Base-by-base conservation (phyloP, 1,140 invertebrate species). In the Hirudo medicinalis region DNA sequence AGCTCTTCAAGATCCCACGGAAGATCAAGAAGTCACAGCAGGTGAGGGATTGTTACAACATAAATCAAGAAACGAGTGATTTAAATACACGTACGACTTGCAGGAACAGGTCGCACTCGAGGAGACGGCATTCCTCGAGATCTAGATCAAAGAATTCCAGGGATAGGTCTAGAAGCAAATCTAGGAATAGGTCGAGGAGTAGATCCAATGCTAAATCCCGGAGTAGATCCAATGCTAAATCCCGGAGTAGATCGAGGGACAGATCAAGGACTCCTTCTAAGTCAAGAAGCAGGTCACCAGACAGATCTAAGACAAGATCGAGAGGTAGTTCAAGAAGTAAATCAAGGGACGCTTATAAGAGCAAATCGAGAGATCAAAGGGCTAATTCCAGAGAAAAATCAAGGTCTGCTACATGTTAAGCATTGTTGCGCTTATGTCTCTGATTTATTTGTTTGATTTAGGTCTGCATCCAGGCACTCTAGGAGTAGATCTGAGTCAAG, bases 1-100 rank as follows among this genome's bases (percentile, higher is more conserved):
- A 49, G 43, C 57, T 25, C 22, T 25, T 63, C 57, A 11, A 63
- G 57, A 63, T 25, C 22, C 19, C 11, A 25, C 13, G 29, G 57
- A 11, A 63, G 57, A 32, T 63, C 57, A 63, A 63, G 57, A 63
- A 63, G 57, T 15, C 57, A 22, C 57, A 63, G 57, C 57, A 63
- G 57, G 57, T 63, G 0, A 13, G 57, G 22, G 11, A 25, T 63
- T 32, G 29, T 15, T 63, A 32, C 11, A 0, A 63, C 6, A 0
- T 32, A 63, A 63, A 25, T 63, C 19, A 22, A 63, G 29, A 63
- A 19, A n/a, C 15, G 4, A 25, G 22, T 22, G 15, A n/a, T 63
- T 63, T 63, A 32, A 63, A n/a, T 15, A 63, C 11, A 25, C 8
- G 9, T 1, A 22, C 17, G 22, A n/a, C 22, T 25, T 63, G 57